Evolutionary conservation across 2,113 vertebrate genomes (phyloP), one percentile per base, ranked within the genome.

Genomic region (Motacilla tschutschensis): DNA sequence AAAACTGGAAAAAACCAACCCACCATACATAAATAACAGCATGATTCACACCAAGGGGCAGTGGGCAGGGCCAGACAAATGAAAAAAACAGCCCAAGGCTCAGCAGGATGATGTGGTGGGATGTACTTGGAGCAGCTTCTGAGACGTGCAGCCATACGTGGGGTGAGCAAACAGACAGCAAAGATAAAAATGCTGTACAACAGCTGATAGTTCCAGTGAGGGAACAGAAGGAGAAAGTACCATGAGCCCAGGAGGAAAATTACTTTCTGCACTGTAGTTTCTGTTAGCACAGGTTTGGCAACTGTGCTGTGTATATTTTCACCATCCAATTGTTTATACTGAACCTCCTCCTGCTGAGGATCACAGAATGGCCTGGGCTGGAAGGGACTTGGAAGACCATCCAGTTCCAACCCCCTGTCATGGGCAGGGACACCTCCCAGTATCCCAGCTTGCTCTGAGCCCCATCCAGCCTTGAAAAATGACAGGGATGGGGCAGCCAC

Each of bases 21-120:
- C 62, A 64, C 65, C 8, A 21, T 12, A 92, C 85, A 81, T 54
- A 94, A 88, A 82, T 88, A 93, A 93, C 82, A 70, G 71, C 48
- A 88, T 91, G 87, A 63, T 91, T 92, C 83, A 91, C 86, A 79
- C 75, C 51, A 65, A 88, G 87, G 89, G 64, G 38, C 86, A 70
- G 91, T 64, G 79, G 87, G 81, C n/a, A 89, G 85, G 67, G 87
- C 50, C 93, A 82, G 85, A 77, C 50, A 83, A 65, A 69, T 57
- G 19, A 51, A 71, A 67, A 62, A 51, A 71, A 79, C 72, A 93
- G 33, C 65, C 64, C 62, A 81, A 85, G 9, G 44, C 51, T 66
- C 41, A 26, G 76, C 46, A 41, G 78, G 47, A 81, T 12, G 40
- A 79, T 64, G 80, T 89, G 78, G 79, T 80, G 79, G 84, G 93